Evolutionary conservation across 2,797 vertebrate species (phyloP), one percentile per base, ranked within the genome.

Genomic region (Lacerta viridis): DNA sequence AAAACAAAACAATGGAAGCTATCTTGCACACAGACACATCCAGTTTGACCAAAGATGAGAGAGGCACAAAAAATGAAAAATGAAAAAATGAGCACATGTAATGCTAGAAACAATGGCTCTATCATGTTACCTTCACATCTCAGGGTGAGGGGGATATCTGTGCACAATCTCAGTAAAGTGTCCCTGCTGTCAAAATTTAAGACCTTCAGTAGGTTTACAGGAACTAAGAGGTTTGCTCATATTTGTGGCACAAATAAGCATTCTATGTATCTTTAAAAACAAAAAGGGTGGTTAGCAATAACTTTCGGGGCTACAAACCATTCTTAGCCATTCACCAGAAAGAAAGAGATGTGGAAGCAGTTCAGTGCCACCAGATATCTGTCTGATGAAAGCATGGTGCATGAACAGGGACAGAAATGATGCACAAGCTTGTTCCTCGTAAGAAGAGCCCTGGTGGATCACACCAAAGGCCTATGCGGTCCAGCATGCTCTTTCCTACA

Each of bases 31-130:
- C 43, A 80, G 11, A 36, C 46, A 79, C 36, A 80, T 59, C 43
- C 66, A 41, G 74, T 66, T 77, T 85, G 83, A 85, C 83, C 41
- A 75, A 72, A 77, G 11, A 61, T 25, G 72, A 13, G 18, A 7
- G 10, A 69, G 50, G 1, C 50, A 55, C 25, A 50, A 1, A 20
- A 43, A 41, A 41, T 4, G 4, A 41, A 41, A 5, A 5, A 5
- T 5, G 33, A 41, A 50, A 88, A 76, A 61, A 23, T 15, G 64
- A 61, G 43, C 7, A 72, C 11, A 4, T 29, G 41, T 68, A 66
- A 64, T 71, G 11, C 11, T 6, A 17, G 43, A 66, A 55, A 83
- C 11, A 20, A 33, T 66, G n/a, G 23, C 2, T 76, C 1, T 55
- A 88, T 15, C 29, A 27, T 27, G 75, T 11, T 81, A 23, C 61